Conservation (phyloP, 2,888 invertebrate genomes). For the Yponomeuta cagnagella region DNA sequence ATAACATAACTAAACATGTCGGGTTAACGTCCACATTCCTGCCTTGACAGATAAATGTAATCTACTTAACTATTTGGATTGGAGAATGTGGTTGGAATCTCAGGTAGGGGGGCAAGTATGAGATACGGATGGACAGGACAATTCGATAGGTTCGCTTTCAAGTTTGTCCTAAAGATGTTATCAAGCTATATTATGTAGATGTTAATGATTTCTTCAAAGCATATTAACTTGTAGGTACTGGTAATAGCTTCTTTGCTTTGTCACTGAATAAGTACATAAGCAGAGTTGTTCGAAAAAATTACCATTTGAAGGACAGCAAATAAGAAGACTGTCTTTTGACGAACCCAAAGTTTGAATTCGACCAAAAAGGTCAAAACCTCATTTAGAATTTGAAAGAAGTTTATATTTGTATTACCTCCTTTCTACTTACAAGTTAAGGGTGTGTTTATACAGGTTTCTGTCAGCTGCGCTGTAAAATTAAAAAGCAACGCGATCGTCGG, state of each 20-base stretch:
- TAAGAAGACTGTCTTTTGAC: not conserved
- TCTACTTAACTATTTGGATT: not conserved
- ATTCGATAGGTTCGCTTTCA: too few species aligned
- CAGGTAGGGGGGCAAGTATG: not conserved
- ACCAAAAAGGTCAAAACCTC: not conserved
- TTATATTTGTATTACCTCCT: not conserved
- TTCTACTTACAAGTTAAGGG: conserved; percentile 34
- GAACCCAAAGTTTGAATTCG: not conserved
- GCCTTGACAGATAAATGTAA: conserved; percentile 13
- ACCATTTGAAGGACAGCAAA: too few species aligned
- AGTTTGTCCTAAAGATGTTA: not conserved
- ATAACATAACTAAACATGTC: conserved; percentile 17
- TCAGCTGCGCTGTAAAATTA: conserved; percentile 67
- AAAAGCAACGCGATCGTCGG: conserved; percentile 55
- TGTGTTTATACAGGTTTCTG: conserved; percentile 60
- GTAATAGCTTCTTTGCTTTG: too few species aligned
- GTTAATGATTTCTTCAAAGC: too few species aligned
- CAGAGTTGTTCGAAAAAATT: too few species aligned
- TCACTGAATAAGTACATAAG: too few species aligned
- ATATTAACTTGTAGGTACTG: too few species aligned
- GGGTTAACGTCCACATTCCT: conserved; percentile 18
- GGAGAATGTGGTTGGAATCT: conserved; percentile 9
- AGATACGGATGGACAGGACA: not conserved
- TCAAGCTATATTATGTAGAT: not conserved
- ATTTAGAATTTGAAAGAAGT: not conserved